These are phyloP conservation scores for Champsocephalus gunnari DNA, from an alignment of 2,797 vertebrate species.

Conservation along the genomic window DNA sequence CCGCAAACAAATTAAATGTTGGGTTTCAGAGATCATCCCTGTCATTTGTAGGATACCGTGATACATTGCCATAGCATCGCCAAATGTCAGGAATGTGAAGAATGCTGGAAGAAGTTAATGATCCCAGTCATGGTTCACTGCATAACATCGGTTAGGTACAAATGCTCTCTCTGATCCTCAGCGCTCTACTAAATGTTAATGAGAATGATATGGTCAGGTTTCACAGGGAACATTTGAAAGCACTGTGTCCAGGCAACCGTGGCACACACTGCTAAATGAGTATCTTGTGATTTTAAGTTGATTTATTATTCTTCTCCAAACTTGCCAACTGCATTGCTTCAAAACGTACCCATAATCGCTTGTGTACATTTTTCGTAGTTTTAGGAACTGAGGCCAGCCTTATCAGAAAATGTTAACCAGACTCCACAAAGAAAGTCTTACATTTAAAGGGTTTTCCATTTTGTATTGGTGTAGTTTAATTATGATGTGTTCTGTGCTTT, in stretches of 20 bases:
- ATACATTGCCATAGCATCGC: background rate
- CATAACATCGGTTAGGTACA: constrained; percentile 4
- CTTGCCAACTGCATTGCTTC: background rate
- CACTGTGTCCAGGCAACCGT: background rate
- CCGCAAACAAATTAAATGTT: background rate
- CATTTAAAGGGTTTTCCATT: background rate
- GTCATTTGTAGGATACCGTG: background rate
- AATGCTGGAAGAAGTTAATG: constrained; percentile 19
- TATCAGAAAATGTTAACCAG: background rate
- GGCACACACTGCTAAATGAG: background rate
- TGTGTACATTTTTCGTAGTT: background rate
- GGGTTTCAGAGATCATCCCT: background rate
- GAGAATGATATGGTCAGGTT: background rate
- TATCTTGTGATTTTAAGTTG: background rate
- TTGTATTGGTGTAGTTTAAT: background rate
- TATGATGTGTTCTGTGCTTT: background rate
- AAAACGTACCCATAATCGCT: background rate
- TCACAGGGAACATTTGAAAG: background rate
- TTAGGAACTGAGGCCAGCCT: background rate
- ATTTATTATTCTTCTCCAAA: background rate
- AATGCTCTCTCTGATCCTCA: background rate
- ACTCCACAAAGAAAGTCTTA: background rate
- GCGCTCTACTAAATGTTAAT: background rate
- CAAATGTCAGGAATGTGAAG: constrained; percentile 22
- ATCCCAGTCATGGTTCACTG: constrained; percentile 20